Conservation (phyloP, 2,888 invertebrate genomes). For the Heterodera filipjevi region DNA sequence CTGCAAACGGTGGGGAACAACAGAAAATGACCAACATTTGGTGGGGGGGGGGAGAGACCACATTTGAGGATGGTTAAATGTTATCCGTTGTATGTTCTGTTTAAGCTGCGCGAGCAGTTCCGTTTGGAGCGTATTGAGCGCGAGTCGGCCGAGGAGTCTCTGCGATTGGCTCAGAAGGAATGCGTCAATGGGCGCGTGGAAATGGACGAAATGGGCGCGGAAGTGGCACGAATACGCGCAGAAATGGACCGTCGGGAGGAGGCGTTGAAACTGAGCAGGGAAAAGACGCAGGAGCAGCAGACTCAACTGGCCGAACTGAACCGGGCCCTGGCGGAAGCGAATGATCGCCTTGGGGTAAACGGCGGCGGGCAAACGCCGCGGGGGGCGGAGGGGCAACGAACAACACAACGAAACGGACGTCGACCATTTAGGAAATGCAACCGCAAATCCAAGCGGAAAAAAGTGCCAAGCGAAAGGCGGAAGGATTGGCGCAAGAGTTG, state of each 20-base stretch:
- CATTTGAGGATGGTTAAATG: not conserved
- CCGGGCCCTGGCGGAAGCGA: slow-evolving; percentile 51
- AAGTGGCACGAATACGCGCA: slow-evolving; percentile 46
- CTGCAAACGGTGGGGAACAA: slow-evolving; percentile 35
- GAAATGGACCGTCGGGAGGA: slow-evolving; percentile 43
- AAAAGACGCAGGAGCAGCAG: slow-evolving; percentile 45
- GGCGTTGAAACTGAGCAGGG: slow-evolving; percentile 37
- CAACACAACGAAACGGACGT: too few species aligned
- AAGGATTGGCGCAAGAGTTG: slow-evolving; percentile 42
- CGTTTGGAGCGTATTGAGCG: slow-evolving; percentile 30
- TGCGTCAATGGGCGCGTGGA: slow-evolving; percentile 43
- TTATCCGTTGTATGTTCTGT: not conserved
- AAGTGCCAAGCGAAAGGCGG: slow-evolving; percentile 37
- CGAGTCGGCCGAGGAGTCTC: slow-evolving; percentile 39
- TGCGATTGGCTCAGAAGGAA: slow-evolving; percentile 43
- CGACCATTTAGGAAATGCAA: slow-evolving; percentile 8
- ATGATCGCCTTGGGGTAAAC: slow-evolving; percentile 42
- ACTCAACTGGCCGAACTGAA: slow-evolving; percentile 55
- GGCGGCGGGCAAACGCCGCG: not conserved
- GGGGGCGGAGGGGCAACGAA: not conserved
- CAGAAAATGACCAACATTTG: not conserved
- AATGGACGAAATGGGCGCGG: slow-evolving; percentile 41
- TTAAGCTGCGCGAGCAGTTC: slow-evolving; percentile 28
- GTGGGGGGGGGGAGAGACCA: not conserved
- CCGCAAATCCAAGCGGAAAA: slow-evolving; percentile 40